These are phyloP conservation scores for Melanotaenia trifasciata DNA, from an alignment of 2,797 vertebrate genomes.

Conservation along the genomic window DNA sequence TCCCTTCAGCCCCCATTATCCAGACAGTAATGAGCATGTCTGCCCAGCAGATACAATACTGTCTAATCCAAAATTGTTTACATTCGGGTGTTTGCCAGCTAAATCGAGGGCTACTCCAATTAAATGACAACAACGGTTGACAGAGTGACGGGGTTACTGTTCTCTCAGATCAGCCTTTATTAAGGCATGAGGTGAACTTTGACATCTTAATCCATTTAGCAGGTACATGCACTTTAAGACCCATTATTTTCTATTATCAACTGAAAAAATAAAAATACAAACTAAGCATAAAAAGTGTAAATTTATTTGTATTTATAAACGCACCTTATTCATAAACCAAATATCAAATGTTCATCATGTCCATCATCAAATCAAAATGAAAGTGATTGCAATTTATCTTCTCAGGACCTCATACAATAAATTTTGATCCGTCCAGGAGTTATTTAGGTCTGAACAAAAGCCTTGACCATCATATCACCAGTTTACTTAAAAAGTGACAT, in stretches of 20 bases:
- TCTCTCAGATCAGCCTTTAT: constrained; percentile 29
- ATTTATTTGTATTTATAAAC: background rate
- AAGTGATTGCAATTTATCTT: background rate
- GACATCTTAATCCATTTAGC: constrained; percentile 3
- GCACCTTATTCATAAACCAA: background rate
- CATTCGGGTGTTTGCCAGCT: constrained; percentile 46
- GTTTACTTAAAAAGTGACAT: background rate
- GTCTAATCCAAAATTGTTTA: constrained; percentile 69
- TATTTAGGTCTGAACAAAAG: constrained; percentile 13
- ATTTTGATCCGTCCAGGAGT: constrained; percentile 1
- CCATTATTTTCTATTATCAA: background rate
- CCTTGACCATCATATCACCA: background rate
- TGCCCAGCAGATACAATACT: constrained; percentile 58
- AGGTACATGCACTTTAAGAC: background rate
- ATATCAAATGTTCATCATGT: background rate
- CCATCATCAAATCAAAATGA: background rate
- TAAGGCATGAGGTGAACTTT: constrained; percentile 11
- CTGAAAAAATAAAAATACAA: constrained; percentile 2
- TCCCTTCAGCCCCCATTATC: constrained; percentile 59
- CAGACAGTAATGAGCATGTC: constrained; percentile 63
- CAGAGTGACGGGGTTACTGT: constrained; percentile 28
- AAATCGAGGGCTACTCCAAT: constrained; percentile 44
- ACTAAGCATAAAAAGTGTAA: background rate
- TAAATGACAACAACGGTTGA: constrained; percentile 28
- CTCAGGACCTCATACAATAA: background rate